Evolutionary conservation across 2,797 vertebrate genomes (phyloP).

Genomic region (Schizothorax lantsangensis): DNA sequence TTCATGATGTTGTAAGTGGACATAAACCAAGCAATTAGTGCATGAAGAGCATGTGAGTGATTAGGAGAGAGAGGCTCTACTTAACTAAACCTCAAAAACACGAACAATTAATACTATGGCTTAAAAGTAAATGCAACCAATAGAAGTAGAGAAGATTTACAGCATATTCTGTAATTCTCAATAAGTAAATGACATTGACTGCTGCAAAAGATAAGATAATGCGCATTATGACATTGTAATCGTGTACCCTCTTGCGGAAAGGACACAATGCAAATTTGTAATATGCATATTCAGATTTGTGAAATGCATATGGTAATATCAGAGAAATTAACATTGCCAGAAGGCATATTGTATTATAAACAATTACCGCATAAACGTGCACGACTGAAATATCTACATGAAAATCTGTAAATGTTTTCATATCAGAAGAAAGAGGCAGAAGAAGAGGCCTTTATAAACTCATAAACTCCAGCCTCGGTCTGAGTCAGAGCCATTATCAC

Average conservation of each 20-base stretch:
- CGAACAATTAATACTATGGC: background rate
- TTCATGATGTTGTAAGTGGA: slow-evolving; percentile 13
- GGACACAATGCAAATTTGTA: slow-evolving; percentile 14
- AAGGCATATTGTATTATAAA: slow-evolving; percentile 25
- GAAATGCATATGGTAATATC: slow-evolving; percentile 29
- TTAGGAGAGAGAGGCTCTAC: slow-evolving; percentile 26
- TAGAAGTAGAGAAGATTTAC: background rate
- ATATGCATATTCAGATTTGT: slow-evolving; percentile 37
- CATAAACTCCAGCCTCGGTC: background rate
- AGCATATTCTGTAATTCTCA: background rate
- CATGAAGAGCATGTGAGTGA: slow-evolving; percentile 18
- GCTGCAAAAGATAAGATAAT: background rate
- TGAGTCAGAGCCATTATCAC: background rate
- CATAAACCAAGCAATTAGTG: slow-evolving; percentile 23
- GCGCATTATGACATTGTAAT: slow-evolving; percentile 2
- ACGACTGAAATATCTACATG: slow-evolving; percentile 15
- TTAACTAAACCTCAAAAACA: slow-evolving; percentile 16
- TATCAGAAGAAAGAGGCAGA: background rate
- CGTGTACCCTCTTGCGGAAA: background rate
- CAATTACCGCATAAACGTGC: background rate
- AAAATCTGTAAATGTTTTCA: background rate
- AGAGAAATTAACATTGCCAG: slow-evolving; percentile 34
- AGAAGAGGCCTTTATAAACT: background rate
- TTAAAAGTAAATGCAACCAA: background rate
- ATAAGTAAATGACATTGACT: background rate